phyloP scores from a whole-genome alignment of 2,888 invertebrate genomes.

The Eumacrocentrus americanus region DNA sequence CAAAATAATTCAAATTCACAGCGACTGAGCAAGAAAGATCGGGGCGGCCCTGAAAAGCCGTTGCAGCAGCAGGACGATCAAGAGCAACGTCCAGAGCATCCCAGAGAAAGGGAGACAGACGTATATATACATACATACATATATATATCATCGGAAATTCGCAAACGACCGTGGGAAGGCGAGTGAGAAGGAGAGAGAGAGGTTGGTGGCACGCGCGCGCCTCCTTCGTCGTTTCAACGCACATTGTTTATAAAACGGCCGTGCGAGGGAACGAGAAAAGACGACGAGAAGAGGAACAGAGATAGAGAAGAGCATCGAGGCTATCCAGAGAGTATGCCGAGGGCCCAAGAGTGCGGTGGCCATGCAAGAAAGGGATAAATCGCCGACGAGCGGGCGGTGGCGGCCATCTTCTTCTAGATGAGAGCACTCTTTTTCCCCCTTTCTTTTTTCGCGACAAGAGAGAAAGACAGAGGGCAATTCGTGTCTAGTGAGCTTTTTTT shows the following conservation, averaged over 20 bases:
- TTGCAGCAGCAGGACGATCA: constrained; percentile 29
- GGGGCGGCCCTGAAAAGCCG: constrained; percentile 11
- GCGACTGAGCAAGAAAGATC: no score
- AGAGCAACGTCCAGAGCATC: constrained; percentile 26
- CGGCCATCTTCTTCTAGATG: constrained; percentile 69
- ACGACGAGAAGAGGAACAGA: constrained; percentile 11
- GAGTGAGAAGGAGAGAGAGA: constrained; percentile 15
- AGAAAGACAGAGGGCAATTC: neutral
- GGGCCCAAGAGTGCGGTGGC: constrained; percentile 21
- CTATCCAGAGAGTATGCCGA: neutral
- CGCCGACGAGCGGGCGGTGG: constrained; percentile 62
- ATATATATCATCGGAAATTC: constrained; percentile 11
- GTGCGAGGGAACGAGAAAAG: constrained; percentile 13
- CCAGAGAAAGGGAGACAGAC: constrained; percentile 3
- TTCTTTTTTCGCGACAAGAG: constrained; percentile 38
- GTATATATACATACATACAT: constrained; percentile 1
- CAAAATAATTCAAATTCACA: no score
- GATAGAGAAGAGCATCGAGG: no score
- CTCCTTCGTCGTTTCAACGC: constrained; percentile 38
- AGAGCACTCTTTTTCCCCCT: constrained; percentile 60
- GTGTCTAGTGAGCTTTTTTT: neutral
- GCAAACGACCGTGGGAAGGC: neutral
- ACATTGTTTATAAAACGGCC: constrained; percentile 36
- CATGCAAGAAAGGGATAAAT: constrained; percentile 39
- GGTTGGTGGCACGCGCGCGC: constrained; percentile 23